Base-by-base conservation (phyloP, 2,888 invertebrate genomes). In the Mythimna pallens region DNA sequence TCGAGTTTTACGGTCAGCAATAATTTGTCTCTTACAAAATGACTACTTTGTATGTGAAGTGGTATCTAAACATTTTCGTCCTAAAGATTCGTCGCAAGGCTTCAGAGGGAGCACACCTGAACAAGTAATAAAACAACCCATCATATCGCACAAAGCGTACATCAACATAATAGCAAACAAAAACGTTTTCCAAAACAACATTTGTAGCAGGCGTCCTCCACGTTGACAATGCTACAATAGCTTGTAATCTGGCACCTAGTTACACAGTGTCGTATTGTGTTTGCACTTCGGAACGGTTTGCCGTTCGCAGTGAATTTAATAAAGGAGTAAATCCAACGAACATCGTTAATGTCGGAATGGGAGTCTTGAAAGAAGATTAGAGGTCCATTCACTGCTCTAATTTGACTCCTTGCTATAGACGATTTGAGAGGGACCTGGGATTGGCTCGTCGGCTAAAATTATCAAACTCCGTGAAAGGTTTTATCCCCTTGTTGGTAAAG, bases 371-470 rank as follows among this genome's bases (percentile, higher is more conserved):
- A 87, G 86, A 89, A 88, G 88, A 89, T 90, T 89, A 89, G 86
- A 85, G 86, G 83, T 87, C 87, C 86, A 88, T 90, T 89, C 89
- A 87, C 84, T 82, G 84, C 84, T 88, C 87, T 89, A 88, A 90
- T 88, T 90, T 89, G 87, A 88, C 85, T 89, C 87, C 88, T 87
- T 88, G 89, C 89, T 87, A 86, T 79, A 83, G 81, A 78, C 76
- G 83, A 84, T 82, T 83, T 80, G 79, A 87, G 81, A 80, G 77
- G 74, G 62, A 63, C 78, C 78, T 76, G 58, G 70, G 70, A 82
- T 82, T 87, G 73, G 81, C 71, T 78, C 64, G 68, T 70, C 66
- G 55, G 61, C 66, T 73, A 47, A 69, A 80, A 75, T 81, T 62
- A 73, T 73, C 47, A 71, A 59, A 62, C 14, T 70, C 55, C 20